Conservation (phyloP, 1,140 invertebrate genomes). For the Campoletis sonorensis region DNA sequence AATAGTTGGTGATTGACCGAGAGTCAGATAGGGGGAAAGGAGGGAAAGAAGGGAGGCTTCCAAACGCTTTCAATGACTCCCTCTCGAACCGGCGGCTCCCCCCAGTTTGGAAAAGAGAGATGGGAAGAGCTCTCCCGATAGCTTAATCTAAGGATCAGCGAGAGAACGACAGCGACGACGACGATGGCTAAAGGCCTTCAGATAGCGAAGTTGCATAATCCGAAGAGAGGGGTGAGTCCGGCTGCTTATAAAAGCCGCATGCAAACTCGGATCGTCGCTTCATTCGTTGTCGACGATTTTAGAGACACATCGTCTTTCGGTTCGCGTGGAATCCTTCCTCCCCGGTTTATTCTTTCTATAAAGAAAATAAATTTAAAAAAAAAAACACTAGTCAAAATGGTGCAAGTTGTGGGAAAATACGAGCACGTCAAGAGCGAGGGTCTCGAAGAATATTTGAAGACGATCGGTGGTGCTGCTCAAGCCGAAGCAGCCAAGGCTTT, state of each 20-base stretch:
- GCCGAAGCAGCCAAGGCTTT: slow-evolving; percentile 58
- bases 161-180: background rate
- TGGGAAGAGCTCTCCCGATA: slow-evolving; percentile 15
- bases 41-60: slow-evolving; percentile 7
- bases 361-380: slow-evolving; percentile 13
- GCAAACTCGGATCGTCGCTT: slow-evolving; percentile 6
- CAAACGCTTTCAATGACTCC: background rate
- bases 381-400: slow-evolving; percentile 60
- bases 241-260: slow-evolving; percentile 65
- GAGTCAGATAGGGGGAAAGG: slow-evolving; percentile 15
- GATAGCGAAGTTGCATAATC: slow-evolving; percentile 58
- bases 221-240: slow-evolving; percentile 11
- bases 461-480: slow-evolving; percentile 59
- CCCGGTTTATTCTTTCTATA: background rate
- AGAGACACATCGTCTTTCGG: background rate
- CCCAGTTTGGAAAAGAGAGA: background rate
- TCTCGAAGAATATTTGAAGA: slow-evolving; percentile 70
- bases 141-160: slow-evolving; percentile 55
- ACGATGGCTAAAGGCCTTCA: slow-evolving; percentile 11
- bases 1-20: slow-evolving; percentile 43
- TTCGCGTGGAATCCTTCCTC: background rate
- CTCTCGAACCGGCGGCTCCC: background rate
- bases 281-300: slow-evolving; percentile 1
- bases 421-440: slow-evolving; percentile 68
- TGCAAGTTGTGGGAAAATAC: slow-evolving; percentile 70